phyloP scores from a whole-genome alignment of 2,797 vertebrate species.

The Malurus splendens region DNA sequence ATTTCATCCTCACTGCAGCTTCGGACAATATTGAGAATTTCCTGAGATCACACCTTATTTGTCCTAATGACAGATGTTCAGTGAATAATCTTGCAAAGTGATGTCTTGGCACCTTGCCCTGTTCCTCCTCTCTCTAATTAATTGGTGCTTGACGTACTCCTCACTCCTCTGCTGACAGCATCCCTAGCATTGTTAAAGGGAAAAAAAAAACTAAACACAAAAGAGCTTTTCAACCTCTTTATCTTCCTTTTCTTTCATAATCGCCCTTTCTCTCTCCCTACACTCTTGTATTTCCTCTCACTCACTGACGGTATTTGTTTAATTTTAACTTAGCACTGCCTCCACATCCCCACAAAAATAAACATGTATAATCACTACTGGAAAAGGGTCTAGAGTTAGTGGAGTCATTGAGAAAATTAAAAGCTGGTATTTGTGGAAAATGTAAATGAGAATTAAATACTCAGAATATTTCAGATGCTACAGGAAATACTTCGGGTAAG shows the following conservation, averaged over 20 bases:
- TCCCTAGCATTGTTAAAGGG: neutral
- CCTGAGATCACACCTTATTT: slow-evolving; percentile 19
- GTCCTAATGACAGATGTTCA: neutral
- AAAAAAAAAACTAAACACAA: neutral
- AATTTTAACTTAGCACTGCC: neutral
- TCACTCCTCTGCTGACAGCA: neutral
- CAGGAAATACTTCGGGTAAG: neutral
- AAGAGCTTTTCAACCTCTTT: neutral
- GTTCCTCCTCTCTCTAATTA: slow-evolving; percentile 11
- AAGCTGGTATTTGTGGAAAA: neutral
- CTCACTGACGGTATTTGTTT: neutral
- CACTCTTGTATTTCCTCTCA: neutral
- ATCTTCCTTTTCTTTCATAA: neutral
- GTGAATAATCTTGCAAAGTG: slow-evolving; percentile 46
- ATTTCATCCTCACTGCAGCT: neutral
- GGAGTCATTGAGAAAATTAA: neutral
- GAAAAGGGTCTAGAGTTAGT: neutral
- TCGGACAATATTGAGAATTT: neutral
- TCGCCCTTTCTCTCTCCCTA: neutral
- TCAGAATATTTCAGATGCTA: neutral
- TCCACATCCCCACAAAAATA: neutral
- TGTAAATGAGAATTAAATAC: neutral
- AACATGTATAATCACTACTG: neutral
- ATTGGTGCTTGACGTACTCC: slow-evolving; percentile 19
- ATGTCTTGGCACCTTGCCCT: slow-evolving; percentile 29